A percentile compares a stretch with the other conserved stretches of the same genome.
Evolutionary conservation across 1,140 invertebrate genomes (phyloP).

Genomic region (Trinorchestia longiramus): DNA sequence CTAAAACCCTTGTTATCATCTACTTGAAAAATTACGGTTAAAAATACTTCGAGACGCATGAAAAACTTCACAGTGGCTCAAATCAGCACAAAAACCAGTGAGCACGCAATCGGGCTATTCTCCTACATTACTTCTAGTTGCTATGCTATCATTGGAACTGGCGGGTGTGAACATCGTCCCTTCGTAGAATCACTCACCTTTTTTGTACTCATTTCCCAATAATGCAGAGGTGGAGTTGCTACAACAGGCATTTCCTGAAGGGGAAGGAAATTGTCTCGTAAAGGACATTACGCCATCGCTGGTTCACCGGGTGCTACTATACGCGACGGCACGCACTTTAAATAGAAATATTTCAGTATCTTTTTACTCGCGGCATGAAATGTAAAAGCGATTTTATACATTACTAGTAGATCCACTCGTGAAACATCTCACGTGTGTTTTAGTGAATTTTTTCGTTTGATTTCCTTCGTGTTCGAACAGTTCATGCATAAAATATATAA

Average conservation of each 20-base stretch:
- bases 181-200: conserved; percentile 5
- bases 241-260: conserved; percentile 26
- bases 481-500: too few species aligned
- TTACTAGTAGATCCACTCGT: too few species aligned
- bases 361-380: too few species aligned
- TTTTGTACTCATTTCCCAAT: conserved; percentile 21
- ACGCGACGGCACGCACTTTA: background rate
- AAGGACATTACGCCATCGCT: background rate
- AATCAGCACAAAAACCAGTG: background rate
- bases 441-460: too few species aligned
- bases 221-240: conserved; percentile 43
- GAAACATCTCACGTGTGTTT: too few species aligned
- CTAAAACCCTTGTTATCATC: background rate
- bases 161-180: background rate
- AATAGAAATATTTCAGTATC: background rate
- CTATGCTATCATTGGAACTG: background rate
- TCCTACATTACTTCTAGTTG: background rate
- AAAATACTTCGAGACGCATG: background rate
- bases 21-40: too few species aligned
- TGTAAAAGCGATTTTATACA: too few species aligned
- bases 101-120: background rate
- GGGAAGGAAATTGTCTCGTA: conserved; percentile 5
- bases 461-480: too few species aligned
- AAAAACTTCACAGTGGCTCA: background rate
- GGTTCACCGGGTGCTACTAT: background rate